Evolutionary conservation across 2,888 invertebrate species (phyloP), one percentile per base, ranked within the genome.

Genomic region (Seladonia tumulorum): DNA sequence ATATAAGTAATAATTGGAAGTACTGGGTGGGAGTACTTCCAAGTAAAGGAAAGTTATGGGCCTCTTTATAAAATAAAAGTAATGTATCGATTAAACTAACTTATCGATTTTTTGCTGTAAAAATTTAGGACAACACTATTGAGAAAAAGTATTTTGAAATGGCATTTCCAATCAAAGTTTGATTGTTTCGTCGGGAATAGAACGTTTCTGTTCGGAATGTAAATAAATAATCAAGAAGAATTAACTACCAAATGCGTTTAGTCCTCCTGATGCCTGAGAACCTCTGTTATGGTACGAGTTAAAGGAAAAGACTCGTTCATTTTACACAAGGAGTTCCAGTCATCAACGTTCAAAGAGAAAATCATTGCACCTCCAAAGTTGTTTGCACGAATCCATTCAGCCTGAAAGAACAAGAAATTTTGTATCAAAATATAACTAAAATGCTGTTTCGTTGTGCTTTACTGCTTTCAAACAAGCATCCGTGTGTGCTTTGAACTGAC

Each of bases 281-380:
- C 63, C 12, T 89, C 87, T 72, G 81, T 80, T 57, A 95, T 82
- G 47, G 92, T 94, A 79, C 95, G 94, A 25, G 95, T 95, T 66
- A 96, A 93, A 39, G 95, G 95, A 88, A 96, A 96, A 57, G 93
- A 94, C 90, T 93, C 87, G 83, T 92, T 92, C 35, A 92, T 76
- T 39, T 84, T 89, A 93, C 98, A 98, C 29, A 94, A 93, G 7
- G 96, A 96, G 78, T 95, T 95, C 93, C 96, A 97, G 94, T 98
- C 98, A 94, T 98, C 98, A 2, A 96, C 96, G 93, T 98, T 98
- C 42, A 98, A 95, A 16, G 97, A 97, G 95, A 97, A 98, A 83
- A 98, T 95, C 98, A 98, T 98, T 8, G 97, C 97, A 53, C 98
- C 98, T 74, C 97, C 97, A 90, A 97, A 96, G 57, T 96, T 95